Evolutionary conservation across 2,797 vertebrate species (phyloP), one percentile per base, ranked within the genome.

Genomic region (Neopelma chrysocephalum): DNA sequence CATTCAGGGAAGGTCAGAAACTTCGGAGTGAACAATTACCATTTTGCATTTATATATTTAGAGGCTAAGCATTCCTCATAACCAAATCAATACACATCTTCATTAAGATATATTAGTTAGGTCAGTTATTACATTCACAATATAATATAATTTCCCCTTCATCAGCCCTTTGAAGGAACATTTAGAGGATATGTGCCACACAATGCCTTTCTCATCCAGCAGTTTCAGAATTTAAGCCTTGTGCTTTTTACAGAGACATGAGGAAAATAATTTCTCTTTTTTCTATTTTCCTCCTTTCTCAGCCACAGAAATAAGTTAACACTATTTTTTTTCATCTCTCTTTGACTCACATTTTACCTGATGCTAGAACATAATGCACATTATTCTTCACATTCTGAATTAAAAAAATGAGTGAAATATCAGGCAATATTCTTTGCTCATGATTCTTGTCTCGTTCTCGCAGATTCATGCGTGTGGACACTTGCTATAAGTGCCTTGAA

Each of bases 1-100:
- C 45, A 32, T 56, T 56, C n/a, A 75, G 19, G 45, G 57, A 93
- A 94, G 57, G 76, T 95, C 76, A 80, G 64, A 81, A 94, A 53
- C 72, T 83, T 86, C 48, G 78, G 21, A 50, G 34, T 19, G 54
- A 86, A 31, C 42, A 83, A 87, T 83, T 87, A 40, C 50, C 42
- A 68, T 90, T 95, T 83, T 64, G 34, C 42, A 34, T 80, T 62
- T 90, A 31, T 87, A 12, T 82, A 73, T 90, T 91, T 78, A 91
- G 79, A 83, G 45, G 53, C 8, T 86, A 83, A 83, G 29, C 58
- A 61, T 56, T 93, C 31, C 76, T 91, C 85, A 77, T 94, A 94
- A 89, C 87, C 48, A 73, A 91, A 94, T 96, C 89, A 93, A 91
- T 94, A 72, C 43, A 60, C 31, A 40, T 85, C 73, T 92, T 94